Percentiles rank a stretch among this genome's conserved stretches.
phyloP scores from a whole-genome alignment of 1,140 invertebrate genomes.

The Thereuonema tuberculata region DNA sequence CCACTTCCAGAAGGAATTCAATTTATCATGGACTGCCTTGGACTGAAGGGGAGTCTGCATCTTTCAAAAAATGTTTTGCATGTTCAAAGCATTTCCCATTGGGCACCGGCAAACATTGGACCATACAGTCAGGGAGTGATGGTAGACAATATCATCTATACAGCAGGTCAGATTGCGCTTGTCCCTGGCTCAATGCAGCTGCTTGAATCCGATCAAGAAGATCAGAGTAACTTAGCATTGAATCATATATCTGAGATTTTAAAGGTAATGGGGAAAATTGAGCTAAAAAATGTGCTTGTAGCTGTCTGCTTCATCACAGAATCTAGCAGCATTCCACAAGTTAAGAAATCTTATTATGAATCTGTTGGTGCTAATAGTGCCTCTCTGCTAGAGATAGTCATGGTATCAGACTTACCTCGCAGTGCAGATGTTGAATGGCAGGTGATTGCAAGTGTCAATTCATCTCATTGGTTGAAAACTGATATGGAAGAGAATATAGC shows the following conservation, averaged over 20 bases:
- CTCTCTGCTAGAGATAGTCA: conserved; percentile 63
- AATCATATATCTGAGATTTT: conserved; percentile 66
- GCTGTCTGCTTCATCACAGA: conserved; percentile 29
- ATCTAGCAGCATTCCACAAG: no score
- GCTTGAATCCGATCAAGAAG: conserved; percentile 50
- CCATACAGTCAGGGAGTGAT: conserved; percentile 84
- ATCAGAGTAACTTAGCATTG: conserved; percentile 64
- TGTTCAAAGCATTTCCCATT: conserved; percentile 86
- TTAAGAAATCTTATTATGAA: no score
- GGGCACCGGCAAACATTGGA: conserved; percentile 90
- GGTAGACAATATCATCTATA: conserved; percentile 64
- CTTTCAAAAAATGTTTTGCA: conserved; percentile 46
- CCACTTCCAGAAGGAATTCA: conserved; percentile 52
- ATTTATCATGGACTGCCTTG: conserved; percentile 50
- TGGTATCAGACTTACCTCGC: conserved; percentile 61
- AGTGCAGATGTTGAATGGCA: conserved; percentile 81
- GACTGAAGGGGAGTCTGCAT: conserved; percentile 3
- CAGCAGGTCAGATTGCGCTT: conserved; percentile 82
- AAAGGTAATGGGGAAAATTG: conserved; percentile 56
- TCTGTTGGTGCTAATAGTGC: conserved; percentile 55
- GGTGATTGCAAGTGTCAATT: conserved; percentile 54
- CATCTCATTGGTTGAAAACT: no score
- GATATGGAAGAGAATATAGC: no score
- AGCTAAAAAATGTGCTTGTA: conserved; percentile 49
- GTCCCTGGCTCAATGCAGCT: conserved; percentile 70